These are phyloP conservation scores for Botia kubotai DNA, from an alignment of 2,797 vertebrate species.

Conservation along the genomic window DNA sequence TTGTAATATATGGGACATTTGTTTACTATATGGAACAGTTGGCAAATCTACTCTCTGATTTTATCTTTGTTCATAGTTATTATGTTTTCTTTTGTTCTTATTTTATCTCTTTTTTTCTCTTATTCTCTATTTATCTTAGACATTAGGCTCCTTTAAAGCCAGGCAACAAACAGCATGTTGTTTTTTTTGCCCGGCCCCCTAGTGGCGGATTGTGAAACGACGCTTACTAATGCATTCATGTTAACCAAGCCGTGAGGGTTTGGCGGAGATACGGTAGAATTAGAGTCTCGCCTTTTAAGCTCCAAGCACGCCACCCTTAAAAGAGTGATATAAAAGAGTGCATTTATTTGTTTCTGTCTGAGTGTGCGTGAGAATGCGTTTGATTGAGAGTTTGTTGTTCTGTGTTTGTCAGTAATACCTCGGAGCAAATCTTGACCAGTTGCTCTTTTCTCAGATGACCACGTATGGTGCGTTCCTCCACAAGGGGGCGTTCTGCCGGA, in stretches of 20 bases:
- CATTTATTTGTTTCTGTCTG: conserved; percentile 54
- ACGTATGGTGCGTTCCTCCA: conserved; percentile 98
- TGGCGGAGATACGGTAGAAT: conserved; percentile 68
- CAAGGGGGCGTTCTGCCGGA: conserved; percentile 98
- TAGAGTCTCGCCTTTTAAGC: conserved; percentile 68
- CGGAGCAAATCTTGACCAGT: conserved; percentile 30
- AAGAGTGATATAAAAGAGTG: conserved; percentile 77
- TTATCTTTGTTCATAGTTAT: not conserved
- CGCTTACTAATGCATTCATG: conserved; percentile 84
- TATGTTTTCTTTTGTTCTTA: not conserved
- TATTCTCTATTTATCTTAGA: not conserved
- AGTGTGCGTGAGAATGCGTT: not conserved
- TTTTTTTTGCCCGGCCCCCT: conserved; percentile 69
- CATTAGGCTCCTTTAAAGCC: conserved; percentile 40
- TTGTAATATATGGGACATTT: not conserved
- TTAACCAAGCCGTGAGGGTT: conserved; percentile 71
- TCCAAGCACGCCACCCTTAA: conserved; percentile 77
- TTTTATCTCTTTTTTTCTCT: not conserved
- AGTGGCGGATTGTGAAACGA: conserved; percentile 78
- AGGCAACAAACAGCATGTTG: conserved; percentile 81
- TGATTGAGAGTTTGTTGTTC: conserved; percentile 9
- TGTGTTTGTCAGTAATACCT: not conserved
- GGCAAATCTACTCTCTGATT: not conserved
- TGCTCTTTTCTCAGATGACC: conserved; percentile 86
- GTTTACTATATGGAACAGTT: not conserved